Conservation (phyloP, 2,113 vertebrate species). For the Phrynocephalus versicolor region DNA sequence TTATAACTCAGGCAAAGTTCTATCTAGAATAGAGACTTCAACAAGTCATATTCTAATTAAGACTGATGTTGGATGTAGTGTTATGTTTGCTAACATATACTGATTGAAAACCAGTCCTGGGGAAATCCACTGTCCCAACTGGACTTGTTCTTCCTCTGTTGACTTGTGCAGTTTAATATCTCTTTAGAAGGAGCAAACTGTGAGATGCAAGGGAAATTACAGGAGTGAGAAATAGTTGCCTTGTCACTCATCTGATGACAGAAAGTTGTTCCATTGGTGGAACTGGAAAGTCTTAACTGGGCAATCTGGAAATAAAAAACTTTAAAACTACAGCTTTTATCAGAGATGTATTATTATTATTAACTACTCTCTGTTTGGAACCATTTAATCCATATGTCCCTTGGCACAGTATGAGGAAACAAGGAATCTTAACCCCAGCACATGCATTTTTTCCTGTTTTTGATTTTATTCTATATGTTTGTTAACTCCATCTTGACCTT, state of each 20-base stretch:
- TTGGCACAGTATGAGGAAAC: slow-evolving; percentile 24
- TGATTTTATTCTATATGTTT: slow-evolving; percentile 45
- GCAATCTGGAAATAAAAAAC: slow-evolving; percentile 53
- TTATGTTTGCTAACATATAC: neutral
- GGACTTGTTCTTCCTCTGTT: neutral
- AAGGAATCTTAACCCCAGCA: slow-evolving; percentile 19
- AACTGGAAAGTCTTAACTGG: neutral
- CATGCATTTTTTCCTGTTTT: slow-evolving; percentile 36
- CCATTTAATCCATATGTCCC: slow-evolving; percentile 30
- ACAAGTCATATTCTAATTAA: neutral
- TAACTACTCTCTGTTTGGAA: slow-evolving; percentile 3
- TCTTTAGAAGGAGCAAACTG: neutral
- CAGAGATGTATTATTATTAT: slow-evolving; percentile 51
- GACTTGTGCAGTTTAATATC: too few relatives aligned
- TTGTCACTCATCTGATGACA: neutral
- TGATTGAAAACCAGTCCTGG: neutral
- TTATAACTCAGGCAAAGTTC: slow-evolving; percentile 40
- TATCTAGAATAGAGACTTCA: neutral
- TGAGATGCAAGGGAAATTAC: neutral
- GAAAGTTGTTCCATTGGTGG: neutral
- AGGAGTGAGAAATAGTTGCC: too few relatives aligned
- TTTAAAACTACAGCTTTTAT: slow-evolving; percentile 55
- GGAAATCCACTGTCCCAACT: neutral
- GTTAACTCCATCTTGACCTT: slow-evolving; percentile 27
- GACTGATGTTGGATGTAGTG: neutral